These are phyloP conservation scores for Ibycter americanus DNA, from an alignment of 2,797 vertebrate species.

Conservation along the genomic window DNA sequence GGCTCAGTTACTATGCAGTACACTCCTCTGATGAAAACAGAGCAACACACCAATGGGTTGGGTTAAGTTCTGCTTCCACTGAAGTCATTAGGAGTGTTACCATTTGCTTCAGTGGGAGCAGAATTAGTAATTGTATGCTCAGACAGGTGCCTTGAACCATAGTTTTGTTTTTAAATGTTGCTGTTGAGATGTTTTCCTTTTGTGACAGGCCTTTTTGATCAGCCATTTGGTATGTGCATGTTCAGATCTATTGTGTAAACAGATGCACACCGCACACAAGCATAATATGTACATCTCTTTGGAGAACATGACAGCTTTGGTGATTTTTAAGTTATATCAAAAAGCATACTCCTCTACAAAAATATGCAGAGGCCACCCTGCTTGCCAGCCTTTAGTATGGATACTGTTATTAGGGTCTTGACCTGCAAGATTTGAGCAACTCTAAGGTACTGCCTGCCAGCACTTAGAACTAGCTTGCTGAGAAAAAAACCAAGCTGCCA, in stretches of 20 bases:
- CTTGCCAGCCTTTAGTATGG: background rate
- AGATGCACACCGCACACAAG: background rate
- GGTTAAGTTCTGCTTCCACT: background rate
- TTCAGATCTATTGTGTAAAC: background rate
- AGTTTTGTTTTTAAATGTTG: background rate
- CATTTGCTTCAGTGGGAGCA: background rate
- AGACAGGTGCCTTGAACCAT: background rate
- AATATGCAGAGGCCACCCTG: background rate
- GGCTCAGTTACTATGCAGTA: background rate
- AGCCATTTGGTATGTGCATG: background rate
- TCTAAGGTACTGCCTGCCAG: background rate
- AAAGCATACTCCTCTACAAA: background rate
- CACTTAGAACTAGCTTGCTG: background rate
- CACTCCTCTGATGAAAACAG: background rate
- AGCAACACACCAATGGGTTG: background rate
- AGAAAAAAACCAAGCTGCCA: background rate
- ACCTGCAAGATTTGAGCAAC: constrained; percentile 9
- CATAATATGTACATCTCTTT: background rate
- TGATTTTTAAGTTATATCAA: background rate
- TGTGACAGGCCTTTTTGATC: background rate
- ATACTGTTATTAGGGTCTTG: constrained; percentile 41
- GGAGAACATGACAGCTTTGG: background rate
- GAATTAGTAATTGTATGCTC: background rate
- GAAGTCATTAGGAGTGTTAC: background rate
- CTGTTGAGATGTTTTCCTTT: background rate